These are phyloP conservation scores for Xanthia icteritia DNA, from an alignment of 2,888 invertebrate genomes.

Conservation along the genomic window DNA sequence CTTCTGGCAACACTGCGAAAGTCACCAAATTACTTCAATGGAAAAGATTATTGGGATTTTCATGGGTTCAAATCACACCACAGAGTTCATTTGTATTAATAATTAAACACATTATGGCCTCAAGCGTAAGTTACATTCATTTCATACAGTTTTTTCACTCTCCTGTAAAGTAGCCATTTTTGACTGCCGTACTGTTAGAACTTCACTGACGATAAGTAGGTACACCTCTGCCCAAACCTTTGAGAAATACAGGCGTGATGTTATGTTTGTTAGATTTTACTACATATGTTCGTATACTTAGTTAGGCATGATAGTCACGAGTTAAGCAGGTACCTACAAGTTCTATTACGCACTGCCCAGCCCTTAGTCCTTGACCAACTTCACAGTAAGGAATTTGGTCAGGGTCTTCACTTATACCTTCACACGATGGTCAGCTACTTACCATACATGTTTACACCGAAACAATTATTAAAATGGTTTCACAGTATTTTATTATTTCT, in stretches of 20 bases:
- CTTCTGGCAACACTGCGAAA: no score
- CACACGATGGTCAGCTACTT: neutral
- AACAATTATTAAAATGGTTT: conserved; percentile 10
- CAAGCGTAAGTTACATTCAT: no score
- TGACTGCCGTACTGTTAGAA: no score
- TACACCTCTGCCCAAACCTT: neutral
- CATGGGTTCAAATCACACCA: no score
- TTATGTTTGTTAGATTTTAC: neutral
- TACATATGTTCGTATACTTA: neutral
- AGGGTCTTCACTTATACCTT: conserved; percentile 24
- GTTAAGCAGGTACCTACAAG: neutral
- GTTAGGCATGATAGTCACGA: neutral
- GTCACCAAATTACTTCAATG: no score
- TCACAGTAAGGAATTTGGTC: conserved; percentile 29
- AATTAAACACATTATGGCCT: no score
- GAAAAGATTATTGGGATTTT: no score
- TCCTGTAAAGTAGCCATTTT: no score
- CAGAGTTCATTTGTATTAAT: no score
- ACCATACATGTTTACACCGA: neutral
- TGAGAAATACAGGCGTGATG: neutral
- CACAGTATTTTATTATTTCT: neutral
- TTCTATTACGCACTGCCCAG: conserved; percentile 15
- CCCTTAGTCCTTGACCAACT: conserved; percentile 26
- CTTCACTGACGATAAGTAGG: neutral
- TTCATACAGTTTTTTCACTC: no score